Base-by-base conservation (phyloP, 2,113 vertebrate species). In the Callocephalon fimbriatum region DNA sequence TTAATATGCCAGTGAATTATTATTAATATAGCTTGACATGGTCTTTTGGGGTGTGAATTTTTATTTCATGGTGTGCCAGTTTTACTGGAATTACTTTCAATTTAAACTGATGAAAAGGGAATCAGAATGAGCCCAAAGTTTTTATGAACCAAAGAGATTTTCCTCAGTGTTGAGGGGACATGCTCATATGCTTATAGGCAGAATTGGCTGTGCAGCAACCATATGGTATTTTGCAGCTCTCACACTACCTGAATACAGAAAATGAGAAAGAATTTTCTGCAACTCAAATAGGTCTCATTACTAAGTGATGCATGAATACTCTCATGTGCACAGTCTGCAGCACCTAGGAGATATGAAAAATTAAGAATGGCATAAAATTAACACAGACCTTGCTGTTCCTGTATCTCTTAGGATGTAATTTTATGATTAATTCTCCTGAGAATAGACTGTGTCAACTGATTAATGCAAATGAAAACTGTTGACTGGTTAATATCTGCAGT, bases 331-430 rank as follows among this genome's bases (percentile, higher is more conserved):
- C 45, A 74, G 84, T 76, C 77, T 91, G 72, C 35, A 95, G 82
- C 75, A 86, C 68, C 47, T 88, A 71, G 59, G 42, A 95, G 81
- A 95, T 86, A 96, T n/a, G 84, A 91, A 94, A 94, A 95, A 97
- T 96, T 94, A 93, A 96, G 61, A 89, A 89, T 91, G 88, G 88
- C 83, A 96, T 96, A 94, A 97, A 95, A 96, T 95, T 97, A 97
- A 92, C 77, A 86, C 54, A 71, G 76, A 97, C 63, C 61, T 97
- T 97, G 74, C 86, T 90, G 88, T 93, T 95, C 40, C 67, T 80
- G 71, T 97, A 90, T 93, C 86, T 92, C 92, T 90, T 86, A 70
- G 86, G 79, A 94, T 74, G 86, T 72, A 92, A 95, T 89, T 94
- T 93, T 88, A 76, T 88, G 83, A 96, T 87, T 92, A 89, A 68